A percentile compares a stretch with the other conserved stretches of the same genome.
Conservation (phyloP, 2,113 vertebrate species). For the Pao palembangensis region DNA sequence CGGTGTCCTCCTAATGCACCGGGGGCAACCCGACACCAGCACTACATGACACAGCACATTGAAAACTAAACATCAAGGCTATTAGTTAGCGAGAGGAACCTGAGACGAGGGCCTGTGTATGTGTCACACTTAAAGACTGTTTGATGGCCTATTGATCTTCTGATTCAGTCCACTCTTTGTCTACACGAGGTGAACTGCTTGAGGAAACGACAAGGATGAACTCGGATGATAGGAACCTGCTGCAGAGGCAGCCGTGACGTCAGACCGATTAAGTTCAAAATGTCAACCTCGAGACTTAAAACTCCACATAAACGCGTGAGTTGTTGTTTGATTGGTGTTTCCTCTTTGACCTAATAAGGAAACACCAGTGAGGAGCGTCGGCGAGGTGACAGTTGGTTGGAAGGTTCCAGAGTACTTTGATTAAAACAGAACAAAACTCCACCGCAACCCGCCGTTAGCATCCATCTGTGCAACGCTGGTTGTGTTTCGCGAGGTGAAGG, state of each 20-base stretch:
- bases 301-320: background rate
- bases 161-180: conserved; percentile 74
- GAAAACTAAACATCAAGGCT: conserved; percentile 84
- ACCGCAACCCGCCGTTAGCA: no score
- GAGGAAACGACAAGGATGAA: conserved; percentile 69
- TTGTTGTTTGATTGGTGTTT: no score
- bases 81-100: conserved; percentile 81
- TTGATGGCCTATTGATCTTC: conserved; percentile 83
- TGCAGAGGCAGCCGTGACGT: conserved; percentile 18
- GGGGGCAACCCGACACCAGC: conserved; percentile 71
- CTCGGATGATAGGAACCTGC: conserved; percentile 49
- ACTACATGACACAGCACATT: conserved; percentile 74
- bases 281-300: background rate
- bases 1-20: conserved; percentile 64
- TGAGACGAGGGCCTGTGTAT: conserved; percentile 66
- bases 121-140: conserved; percentile 76
- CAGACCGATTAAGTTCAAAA: background rate
- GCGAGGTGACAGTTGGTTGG: no score
- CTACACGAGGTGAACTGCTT: conserved; percentile 68
- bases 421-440: no score
- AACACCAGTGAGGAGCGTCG: no score
- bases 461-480: no score
- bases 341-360: no score
- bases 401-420: no score
- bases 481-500: no score